Evolutionary conservation across 2,113 vertebrate species (phyloP).

Genomic region (Oreochromis tanganicae): DNA sequence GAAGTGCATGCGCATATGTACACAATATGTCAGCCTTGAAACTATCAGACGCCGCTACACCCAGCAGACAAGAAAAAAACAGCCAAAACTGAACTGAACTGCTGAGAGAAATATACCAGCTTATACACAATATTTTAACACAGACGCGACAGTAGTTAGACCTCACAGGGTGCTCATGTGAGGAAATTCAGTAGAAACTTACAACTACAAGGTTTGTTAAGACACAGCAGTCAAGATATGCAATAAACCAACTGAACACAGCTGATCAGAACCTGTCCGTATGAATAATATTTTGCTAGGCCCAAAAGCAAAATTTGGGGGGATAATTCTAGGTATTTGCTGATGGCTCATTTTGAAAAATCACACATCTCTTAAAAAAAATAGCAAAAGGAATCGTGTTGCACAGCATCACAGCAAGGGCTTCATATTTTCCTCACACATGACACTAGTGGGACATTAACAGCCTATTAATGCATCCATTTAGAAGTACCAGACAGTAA

Average conservation of each 20-base stretch:
- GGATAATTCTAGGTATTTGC: neutral
- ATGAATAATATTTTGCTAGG: neutral
- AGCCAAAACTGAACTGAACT: neutral
- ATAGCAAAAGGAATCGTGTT: neutral
- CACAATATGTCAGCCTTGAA: neutral
- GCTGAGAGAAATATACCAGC: neutral
- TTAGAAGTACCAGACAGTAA: neutral
- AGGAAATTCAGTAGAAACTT: neutral
- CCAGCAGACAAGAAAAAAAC: neutral
- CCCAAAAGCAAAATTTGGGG: neutral
- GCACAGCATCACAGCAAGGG: neutral
- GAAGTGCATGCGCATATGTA: neutral
- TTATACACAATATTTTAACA: neutral
- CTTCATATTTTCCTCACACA: neutral
- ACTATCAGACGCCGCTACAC: neutral
- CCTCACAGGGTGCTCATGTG: neutral
- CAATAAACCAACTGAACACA: neutral
- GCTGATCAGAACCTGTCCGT: neutral
- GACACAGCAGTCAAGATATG: neutral
- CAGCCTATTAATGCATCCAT: rapidly evolving
- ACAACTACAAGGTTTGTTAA: neutral
- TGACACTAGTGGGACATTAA: neutral
- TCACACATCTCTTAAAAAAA: neutral
- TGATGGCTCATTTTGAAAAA: neutral
- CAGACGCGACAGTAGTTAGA: neutral